A percentile compares a stretch with the other conserved stretches of the same genome.
These are phyloP conservation scores for Bugula neritina DNA, from an alignment of 2,888 invertebrate genomes.

Conservation along the genomic window DNA sequence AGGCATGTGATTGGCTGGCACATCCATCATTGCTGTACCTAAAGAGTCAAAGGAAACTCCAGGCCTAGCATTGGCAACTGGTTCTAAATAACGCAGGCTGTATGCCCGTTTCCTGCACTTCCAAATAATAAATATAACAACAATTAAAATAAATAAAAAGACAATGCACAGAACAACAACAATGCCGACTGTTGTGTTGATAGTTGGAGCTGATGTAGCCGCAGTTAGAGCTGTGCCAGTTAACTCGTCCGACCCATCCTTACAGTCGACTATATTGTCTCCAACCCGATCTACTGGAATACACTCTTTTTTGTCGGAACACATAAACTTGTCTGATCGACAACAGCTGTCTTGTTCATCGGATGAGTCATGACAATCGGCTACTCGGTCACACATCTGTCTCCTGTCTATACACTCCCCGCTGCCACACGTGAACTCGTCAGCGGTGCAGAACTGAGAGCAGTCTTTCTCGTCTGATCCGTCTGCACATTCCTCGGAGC, in stretches of 20 bases:
- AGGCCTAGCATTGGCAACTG: not conserved
- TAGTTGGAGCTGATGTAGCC: slow-evolving; percentile 33
- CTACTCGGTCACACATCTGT: slow-evolving; percentile 42
- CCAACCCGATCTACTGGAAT: slow-evolving; percentile 35
- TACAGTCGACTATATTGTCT: slow-evolving; percentile 41
- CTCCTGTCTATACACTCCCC: slow-evolving; percentile 55
- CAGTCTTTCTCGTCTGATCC: slow-evolving; percentile 49
- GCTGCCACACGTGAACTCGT: slow-evolving; percentile 41
- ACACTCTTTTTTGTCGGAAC: slow-evolving; percentile 36
- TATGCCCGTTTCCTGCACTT: slow-evolving; percentile 34
- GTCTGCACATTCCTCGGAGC: slow-evolving; percentile 59
- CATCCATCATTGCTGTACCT: not conserved
- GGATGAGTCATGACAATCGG: slow-evolving; percentile 42
- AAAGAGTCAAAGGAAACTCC: not conserved
- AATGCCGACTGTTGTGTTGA: slow-evolving; percentile 52
- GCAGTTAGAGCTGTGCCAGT: slow-evolving; percentile 28
- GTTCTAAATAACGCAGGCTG: not conserved
- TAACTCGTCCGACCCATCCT: slow-evolving; percentile 43
- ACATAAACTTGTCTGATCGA: slow-evolving; percentile 39
- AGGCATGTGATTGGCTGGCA: not conserved
- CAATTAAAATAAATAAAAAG: slow-evolving; percentile 57
- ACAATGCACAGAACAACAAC: slow-evolving; percentile 54
- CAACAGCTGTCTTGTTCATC: slow-evolving; percentile 47
- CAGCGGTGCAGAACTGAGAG: slow-evolving; percentile 34
- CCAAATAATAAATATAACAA: slow-evolving; percentile 44